Evolutionary conservation across 1,140 invertebrate species (phyloP).

Genomic region (Paraescarpia echinospica): DNA sequence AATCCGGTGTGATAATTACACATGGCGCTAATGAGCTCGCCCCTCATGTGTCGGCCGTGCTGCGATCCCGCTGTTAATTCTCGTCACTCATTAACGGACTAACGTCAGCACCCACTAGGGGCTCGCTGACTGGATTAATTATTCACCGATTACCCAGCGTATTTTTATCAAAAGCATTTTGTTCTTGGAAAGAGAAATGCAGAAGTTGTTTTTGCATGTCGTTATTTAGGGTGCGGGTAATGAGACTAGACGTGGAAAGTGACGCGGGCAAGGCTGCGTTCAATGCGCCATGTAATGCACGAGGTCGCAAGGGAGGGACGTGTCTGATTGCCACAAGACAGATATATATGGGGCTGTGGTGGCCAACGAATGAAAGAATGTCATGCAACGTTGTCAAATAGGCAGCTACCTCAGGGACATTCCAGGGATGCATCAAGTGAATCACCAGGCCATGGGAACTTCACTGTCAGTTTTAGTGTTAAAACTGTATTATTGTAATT

Average conservation of each 20-base stretch:
- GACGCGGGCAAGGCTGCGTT: neutral
- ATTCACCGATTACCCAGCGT: neutral
- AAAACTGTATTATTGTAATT: neutral
- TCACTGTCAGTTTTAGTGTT: neutral
- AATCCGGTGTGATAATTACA: constrained; percentile 5
- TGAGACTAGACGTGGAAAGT: neutral
- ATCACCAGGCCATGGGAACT: neutral
- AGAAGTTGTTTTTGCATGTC: constrained; percentile 1
- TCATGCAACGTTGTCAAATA: neutral
- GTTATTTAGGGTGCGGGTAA: neutral
- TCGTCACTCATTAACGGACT: neutral
- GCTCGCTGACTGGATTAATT: neutral
- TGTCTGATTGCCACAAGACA: neutral
- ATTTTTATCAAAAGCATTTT: neutral
- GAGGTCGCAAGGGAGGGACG: neutral
- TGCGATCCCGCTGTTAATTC: neutral
- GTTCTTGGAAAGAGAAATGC: neutral
- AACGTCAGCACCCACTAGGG: neutral
- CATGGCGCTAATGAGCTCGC: neutral
- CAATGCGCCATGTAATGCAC: neutral
- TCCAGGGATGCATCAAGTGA: neutral
- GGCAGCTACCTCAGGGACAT: neutral
- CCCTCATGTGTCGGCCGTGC: neutral
- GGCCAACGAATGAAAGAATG: neutral
- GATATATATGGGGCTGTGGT: neutral